Base-by-base conservation (phyloP, 2,797 vertebrate species). In the Arctocebus calabarensis region DNA sequence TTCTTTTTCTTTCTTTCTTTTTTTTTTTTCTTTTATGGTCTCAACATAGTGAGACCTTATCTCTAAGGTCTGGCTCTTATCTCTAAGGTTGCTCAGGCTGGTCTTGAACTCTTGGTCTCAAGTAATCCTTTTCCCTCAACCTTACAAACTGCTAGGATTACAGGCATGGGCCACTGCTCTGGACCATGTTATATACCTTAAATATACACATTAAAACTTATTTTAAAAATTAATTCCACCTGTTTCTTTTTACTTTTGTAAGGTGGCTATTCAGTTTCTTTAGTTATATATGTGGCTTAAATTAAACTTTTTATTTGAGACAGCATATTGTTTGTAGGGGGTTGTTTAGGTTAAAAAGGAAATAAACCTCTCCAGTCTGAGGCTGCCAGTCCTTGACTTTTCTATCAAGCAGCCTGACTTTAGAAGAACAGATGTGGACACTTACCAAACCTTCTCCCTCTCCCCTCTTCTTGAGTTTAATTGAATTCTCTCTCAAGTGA, bases 301-400 rank as follows among this genome's bases (percentile, higher is more conserved):
- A 40, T 68, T 75, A 23, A 68, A 90, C 75, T 94, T 88, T 27
- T 66, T 94, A 84, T 84, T 90, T 73, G 57, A 83, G 61, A 84
- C 20, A 83, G 29, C 23, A 71, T 77, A 62, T 83, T 73, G 74
- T 37, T 89, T 94, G 61, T 59, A 64, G 64, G 61, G 86, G 37
- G 62, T 64, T 86, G 23, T 82, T 85, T 70, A 79, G 75, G 32
- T 90, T 95, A 70, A 88, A 95, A 90, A 90, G 73, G 23, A 91
- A 87, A 2, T 32, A 96, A 43, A 14, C 6, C 57, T 84, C 43
- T 95, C 37, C 19, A 88, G 25, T 43, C 32, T 64, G n/a, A 88
- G 9, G 3, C 14, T 62, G 22, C 55, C 25, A 45, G 23, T 29
- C 52, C 25, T 78, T 59, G 48, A 66, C 82, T 91, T 92, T 94